Evolutionary conservation across 2,888 invertebrate genomes (phyloP).

Genomic region (Plebejus argus): DNA sequence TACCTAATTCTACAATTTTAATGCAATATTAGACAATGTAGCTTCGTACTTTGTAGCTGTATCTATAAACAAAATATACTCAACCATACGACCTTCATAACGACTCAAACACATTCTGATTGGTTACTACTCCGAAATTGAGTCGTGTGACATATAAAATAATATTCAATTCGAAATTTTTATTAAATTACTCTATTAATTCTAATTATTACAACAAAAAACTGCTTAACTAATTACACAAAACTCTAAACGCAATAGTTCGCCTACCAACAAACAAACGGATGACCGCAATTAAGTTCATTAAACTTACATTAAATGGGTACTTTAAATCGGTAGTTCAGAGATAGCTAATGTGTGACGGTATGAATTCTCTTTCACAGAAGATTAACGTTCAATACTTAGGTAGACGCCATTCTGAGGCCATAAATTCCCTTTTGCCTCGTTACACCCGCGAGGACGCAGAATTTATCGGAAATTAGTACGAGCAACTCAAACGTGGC

Average conservation of each 20-base stretch:
- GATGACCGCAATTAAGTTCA: background rate
- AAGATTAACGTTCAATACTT: constrained; percentile 77
- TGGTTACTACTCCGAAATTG: too few species aligned
- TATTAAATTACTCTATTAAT: too few species aligned
- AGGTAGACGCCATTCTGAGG: constrained; percentile 72
- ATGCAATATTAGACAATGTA: too few species aligned
- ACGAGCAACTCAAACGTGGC: constrained; percentile 56
- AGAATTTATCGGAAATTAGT: constrained; percentile 77
- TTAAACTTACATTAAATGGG: background rate
- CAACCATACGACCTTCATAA: too few species aligned
- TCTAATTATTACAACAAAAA: too few species aligned
- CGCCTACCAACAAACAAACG: background rate
- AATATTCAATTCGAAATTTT: too few species aligned
- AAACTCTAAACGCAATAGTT: background rate
- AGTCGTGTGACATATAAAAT: too few species aligned
- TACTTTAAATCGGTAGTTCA: background rate
- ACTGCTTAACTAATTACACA: too few species aligned
- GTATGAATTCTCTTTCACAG: constrained; percentile 67
- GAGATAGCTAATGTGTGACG: constrained; percentile 40
- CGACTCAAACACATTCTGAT: too few species aligned
- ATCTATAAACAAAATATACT: too few species aligned
- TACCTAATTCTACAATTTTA: too few species aligned
- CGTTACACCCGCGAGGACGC: constrained; percentile 72
- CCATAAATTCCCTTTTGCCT: constrained; percentile 71
- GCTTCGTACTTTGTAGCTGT: too few species aligned